Conservation (phyloP, 2,888 invertebrate species). For the Escarpia spicata region DNA sequence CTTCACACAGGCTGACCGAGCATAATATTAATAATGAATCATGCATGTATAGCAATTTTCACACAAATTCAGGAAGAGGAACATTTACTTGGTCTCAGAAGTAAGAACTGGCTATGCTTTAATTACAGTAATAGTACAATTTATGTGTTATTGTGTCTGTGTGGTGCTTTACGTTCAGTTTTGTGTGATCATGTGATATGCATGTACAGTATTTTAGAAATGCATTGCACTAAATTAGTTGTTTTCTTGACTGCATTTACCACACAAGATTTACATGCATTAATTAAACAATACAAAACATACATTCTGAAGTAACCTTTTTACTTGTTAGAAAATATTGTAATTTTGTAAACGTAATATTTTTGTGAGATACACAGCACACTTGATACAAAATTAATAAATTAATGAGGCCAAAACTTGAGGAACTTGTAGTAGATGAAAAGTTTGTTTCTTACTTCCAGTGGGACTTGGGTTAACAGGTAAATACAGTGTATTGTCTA, state of each 20-base stretch:
- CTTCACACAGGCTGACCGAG: too few species aligned
- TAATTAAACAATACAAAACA: neutral
- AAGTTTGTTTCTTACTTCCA: neutral
- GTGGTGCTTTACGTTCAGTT: neutral
- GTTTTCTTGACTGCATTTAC: neutral
- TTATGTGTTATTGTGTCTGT: neutral
- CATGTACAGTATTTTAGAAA: neutral
- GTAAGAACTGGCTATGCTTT: too few species aligned
- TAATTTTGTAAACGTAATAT: neutral
- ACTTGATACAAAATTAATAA: neutral
- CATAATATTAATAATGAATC: too few species aligned
- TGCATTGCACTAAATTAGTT: neutral
- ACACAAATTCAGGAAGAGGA: too few species aligned
- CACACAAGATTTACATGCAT: neutral
- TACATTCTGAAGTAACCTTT: neutral
- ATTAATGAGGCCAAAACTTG: neutral
- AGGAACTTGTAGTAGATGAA: neutral
- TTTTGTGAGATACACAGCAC: neutral
- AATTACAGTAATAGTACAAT: neutral
- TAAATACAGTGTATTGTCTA: neutral
- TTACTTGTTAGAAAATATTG: neutral
- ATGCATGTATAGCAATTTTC: too few species aligned
- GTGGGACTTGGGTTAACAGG: neutral
- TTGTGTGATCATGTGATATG: neutral
- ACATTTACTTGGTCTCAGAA: too few species aligned